These are phyloP conservation scores for Mormyrops boulengeri DNA, from an alignment of 2,797 vertebrate species.

Conservation along the genomic window DNA sequence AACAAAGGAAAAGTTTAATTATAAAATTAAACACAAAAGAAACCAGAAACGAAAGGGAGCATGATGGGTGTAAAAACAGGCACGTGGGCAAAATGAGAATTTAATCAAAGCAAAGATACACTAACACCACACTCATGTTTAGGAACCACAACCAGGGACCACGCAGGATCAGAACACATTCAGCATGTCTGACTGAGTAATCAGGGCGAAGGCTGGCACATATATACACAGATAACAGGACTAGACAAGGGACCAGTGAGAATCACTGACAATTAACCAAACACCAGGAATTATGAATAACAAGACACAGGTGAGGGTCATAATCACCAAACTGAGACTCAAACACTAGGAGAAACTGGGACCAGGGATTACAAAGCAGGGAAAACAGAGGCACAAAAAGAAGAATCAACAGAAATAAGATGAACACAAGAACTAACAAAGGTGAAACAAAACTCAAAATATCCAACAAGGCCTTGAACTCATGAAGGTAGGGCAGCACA, in stretches of 20 bases:
- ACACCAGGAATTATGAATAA: not conserved
- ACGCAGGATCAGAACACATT: not conserved
- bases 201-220: not conserved
- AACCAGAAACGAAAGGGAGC: not conserved
- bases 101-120: not conserved
- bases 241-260: not conserved
- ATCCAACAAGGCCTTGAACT: not conserved
- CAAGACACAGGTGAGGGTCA: not conserved
- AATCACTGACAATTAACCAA: not conserved
- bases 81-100: not conserved
- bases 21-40: not conserved
- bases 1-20: not conserved
- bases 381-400: not conserved
- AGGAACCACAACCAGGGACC: not conserved
- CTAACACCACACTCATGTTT: not conserved
- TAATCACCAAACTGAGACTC: not conserved
- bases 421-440: not conserved
- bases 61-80: not conserved
- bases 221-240: not conserved
- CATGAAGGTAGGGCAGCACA: not conserved
- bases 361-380: not conserved
- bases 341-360: not conserved
- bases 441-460: not conserved
- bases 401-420: not conserved
- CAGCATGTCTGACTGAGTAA: not conserved